A percentile compares a stretch with the other conserved stretches of the same genome.
Evolutionary conservation across 2,888 invertebrate species (phyloP).

Genomic region (Pristionchus mayeri): DNA sequence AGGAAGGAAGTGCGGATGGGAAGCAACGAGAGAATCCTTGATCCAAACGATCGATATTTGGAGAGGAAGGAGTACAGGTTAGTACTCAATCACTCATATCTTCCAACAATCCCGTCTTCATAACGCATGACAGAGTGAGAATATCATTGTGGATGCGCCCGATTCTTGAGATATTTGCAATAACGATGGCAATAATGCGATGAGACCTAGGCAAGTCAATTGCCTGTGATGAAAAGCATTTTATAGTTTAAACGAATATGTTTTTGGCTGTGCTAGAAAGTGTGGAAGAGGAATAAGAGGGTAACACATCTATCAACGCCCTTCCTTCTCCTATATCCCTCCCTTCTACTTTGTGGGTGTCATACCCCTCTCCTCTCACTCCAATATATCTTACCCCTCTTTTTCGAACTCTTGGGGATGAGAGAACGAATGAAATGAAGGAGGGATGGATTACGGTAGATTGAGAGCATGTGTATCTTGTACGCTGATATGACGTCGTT

Average conservation of each 20-base stretch:
- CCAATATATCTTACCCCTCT: neutral
- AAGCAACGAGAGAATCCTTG: neutral
- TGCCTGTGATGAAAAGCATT: no score
- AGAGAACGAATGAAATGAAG: slow-evolving; percentile 18
- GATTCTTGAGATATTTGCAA: no score
- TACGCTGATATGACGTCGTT: no score
- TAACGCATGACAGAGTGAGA: neutral
- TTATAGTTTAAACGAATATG: no score
- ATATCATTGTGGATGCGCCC: neutral
- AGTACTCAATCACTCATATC: neutral
- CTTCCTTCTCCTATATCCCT: slow-evolving; percentile 4
- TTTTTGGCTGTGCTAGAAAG: no score
- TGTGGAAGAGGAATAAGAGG: neutral
- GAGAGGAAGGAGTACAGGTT: neutral
- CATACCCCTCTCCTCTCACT: slow-evolving; percentile 11
- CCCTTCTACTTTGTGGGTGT: slow-evolving; percentile 15
- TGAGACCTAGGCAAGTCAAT: no score
- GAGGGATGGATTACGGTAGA: neutral
- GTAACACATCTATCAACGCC: slow-evolving; percentile 27
- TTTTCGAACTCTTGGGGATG: slow-evolving; percentile 21
- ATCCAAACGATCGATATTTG: neutral
- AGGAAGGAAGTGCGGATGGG: neutral
- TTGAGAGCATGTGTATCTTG: no score
- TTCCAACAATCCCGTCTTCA: no score
- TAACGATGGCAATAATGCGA: no score